Evolutionary conservation across 2,888 invertebrate genomes (phyloP).

Genomic region (Eugnorisma glareosa): DNA sequence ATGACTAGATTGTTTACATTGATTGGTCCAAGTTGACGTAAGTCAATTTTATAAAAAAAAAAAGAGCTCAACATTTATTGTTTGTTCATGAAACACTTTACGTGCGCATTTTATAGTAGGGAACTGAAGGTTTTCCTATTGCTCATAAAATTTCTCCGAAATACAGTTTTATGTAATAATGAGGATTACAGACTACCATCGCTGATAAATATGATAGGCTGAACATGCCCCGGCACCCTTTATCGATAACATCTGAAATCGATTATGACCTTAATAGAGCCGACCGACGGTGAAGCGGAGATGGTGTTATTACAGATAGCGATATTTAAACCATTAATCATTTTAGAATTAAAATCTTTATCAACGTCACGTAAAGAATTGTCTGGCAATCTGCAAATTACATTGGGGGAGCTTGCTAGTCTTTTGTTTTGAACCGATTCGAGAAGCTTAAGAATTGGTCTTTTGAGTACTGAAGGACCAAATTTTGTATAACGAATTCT

Average conservation of each 20-base stretch:
- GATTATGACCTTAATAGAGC: slow-evolving; percentile 52
- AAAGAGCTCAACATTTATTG: not conserved
- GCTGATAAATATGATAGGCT: slow-evolving; percentile 39
- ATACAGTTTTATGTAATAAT: not conserved
- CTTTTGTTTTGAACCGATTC: not conserved
- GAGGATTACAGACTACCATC: slow-evolving; percentile 29
- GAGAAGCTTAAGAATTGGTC: not conserved
- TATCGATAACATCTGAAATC: slow-evolving; percentile 58
- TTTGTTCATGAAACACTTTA: not conserved
- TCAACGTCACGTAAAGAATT: slow-evolving; percentile 22
- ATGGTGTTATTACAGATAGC: slow-evolving; percentile 50
- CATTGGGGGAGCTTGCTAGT: not conserved
- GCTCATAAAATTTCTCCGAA: slow-evolving; percentile 15
- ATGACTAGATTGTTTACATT: not conserved
- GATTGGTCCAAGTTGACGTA: not conserved
- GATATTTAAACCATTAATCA: slow-evolving; percentile 51
- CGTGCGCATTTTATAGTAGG: not conserved
- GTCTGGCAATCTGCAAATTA: slow-evolving; percentile 20
- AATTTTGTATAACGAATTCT: not conserved
- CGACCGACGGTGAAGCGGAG: slow-evolving; percentile 48
- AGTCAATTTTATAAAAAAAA: no score
- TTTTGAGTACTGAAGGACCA: not conserved
- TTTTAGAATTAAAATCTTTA: slow-evolving; percentile 42
- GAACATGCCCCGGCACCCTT: slow-evolving; percentile 34
- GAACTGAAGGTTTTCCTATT: not conserved